A percentile compares a stretch with the other conserved stretches of the same genome.
phyloP scores from a whole-genome alignment of 2,113 vertebrate species.

The Seriola rivoliana region DNA sequence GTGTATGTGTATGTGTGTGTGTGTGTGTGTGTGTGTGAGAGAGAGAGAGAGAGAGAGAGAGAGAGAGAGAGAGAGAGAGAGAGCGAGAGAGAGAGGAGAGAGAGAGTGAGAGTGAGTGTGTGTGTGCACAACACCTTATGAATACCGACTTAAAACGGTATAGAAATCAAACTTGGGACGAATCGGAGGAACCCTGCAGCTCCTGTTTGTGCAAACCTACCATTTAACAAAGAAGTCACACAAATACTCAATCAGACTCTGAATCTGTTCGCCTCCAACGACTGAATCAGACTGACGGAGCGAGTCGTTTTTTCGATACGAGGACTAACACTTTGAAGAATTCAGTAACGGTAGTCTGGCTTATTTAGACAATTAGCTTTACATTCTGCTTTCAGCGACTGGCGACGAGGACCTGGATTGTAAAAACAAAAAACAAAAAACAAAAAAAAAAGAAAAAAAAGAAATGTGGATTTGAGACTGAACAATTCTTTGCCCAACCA shows the following conservation, averaged over 20 bases:
- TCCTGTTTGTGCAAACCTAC: slow-evolving; percentile 45
- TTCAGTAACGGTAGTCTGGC: slow-evolving; percentile 65
- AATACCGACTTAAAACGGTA: not conserved
- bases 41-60: no score
- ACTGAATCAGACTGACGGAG: slow-evolving; percentile 28
- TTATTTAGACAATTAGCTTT: slow-evolving; percentile 75
- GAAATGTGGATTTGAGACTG: slow-evolving; percentile 66
- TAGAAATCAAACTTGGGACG: slow-evolving; percentile 24
- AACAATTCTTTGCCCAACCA: slow-evolving; percentile 47
- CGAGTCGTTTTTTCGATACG: slow-evolving; percentile 22
- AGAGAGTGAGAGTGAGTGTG: no score
- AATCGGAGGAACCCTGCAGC: slow-evolving; percentile 53
- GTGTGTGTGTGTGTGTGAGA: not conserved
- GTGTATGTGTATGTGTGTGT: slow-evolving; percentile 20
- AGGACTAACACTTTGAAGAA: slow-evolving; percentile 72
- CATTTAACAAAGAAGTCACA: slow-evolving; percentile 44
- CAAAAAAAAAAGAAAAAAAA: slow-evolving; percentile 43
- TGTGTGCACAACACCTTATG: slow-evolving; percentile 7
- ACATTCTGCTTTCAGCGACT: slow-evolving; percentile 67
- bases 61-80: no score
- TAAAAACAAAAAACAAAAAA: slow-evolving; percentile 60
- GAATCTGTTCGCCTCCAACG: slow-evolving; percentile 27
- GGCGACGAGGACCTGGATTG: slow-evolving; percentile 71
- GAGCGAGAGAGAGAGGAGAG: no score
- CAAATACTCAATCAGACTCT: slow-evolving; percentile 43